phyloP scores from a whole-genome alignment of 2,888 invertebrate genomes.

The Rotaria macrura region DNA sequence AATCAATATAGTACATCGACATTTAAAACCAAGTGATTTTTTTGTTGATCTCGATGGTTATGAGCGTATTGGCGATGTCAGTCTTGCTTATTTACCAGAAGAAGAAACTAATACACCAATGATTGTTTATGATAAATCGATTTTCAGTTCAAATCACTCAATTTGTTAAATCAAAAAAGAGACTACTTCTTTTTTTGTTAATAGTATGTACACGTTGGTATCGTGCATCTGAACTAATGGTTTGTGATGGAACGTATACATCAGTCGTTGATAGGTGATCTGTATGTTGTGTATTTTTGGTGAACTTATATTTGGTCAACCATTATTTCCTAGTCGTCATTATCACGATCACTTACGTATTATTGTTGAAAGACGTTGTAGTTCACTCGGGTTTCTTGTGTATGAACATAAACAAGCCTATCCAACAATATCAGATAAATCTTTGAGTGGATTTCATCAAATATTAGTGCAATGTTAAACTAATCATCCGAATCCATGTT shows the following conservation, averaged over 20 bases:
- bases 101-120: neutral
- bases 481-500: neutral
- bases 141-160: neutral
- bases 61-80: slow-evolving; percentile 94
- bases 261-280: slow-evolving; percentile 36
- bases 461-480: neutral
- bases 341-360: neutral
- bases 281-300: slow-evolving; percentile 35
- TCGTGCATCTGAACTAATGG: slow-evolving; percentile 34
- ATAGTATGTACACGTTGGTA: slow-evolving; percentile 35
- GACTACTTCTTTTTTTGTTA: too few species aligned
- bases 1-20: slow-evolving; percentile 80
- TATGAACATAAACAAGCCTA: neutral
- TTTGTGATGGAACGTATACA: slow-evolving; percentile 33
- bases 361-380: neutral
- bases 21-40: slow-evolving; percentile 80
- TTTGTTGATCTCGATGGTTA: slow-evolving; percentile 96
- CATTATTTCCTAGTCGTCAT: slow-evolving; percentile 18
- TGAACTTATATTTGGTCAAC: slow-evolving; percentile 35
- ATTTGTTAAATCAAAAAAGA: neutral
- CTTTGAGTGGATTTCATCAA: neutral
- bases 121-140: neutral
- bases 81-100: slow-evolving; percentile 72
- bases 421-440: neutral
- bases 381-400: neutral